Conservation (phyloP, 2,888 invertebrate genomes). For the Microctonus aethiopoides region DNA sequence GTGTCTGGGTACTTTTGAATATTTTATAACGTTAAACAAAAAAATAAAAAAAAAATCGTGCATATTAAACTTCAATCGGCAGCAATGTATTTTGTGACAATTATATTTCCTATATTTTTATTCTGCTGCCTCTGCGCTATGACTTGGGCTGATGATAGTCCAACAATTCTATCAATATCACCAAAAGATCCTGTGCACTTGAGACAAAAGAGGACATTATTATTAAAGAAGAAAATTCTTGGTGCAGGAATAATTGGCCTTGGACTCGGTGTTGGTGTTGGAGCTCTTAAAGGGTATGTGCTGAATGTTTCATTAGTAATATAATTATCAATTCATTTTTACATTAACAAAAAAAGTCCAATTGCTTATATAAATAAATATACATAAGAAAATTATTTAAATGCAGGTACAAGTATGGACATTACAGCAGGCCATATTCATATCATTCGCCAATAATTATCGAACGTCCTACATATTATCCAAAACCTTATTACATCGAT, state of each 20-base stretch:
- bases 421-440: background rate
- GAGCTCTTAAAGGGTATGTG: background rate
- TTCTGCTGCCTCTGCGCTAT: background rate
- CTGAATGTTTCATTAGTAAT: too few species aligned
- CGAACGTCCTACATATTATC: background rate
- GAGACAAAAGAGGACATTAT: background rate
- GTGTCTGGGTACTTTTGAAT: background rate
- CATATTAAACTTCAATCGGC: background rate
- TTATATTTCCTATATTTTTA: background rate
- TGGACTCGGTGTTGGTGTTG: background rate
- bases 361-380: background rate
- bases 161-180: background rate
- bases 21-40: background rate
- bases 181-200: background rate
- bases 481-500: background rate
- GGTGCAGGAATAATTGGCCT: background rate
- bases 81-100: background rate
- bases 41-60: background rate
- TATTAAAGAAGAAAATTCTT: slow-evolving; percentile 1
- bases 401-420: slow-evolving; percentile 2
- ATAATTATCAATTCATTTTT: too few species aligned
- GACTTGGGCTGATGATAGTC: background rate
- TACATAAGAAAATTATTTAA: background rate
- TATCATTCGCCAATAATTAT: background rate
- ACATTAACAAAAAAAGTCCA: background rate